Evolutionary conservation across 2,888 invertebrate species (phyloP), one percentile per base, ranked within the genome.

Genomic region (Orchesella flavescens): DNA sequence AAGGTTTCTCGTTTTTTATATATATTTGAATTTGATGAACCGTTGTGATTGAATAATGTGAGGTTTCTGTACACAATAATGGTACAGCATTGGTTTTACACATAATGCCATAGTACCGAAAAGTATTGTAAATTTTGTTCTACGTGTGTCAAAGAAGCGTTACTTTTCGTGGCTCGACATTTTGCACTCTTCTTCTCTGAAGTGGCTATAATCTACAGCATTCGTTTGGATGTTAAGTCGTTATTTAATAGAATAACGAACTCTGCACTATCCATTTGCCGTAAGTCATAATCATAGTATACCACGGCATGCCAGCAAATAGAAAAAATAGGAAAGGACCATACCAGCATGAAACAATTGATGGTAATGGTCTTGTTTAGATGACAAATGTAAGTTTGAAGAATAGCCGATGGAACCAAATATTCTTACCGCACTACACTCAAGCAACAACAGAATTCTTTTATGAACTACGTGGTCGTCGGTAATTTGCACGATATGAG

Each of bases 281-380:
- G 7, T 66, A 44, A 44, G 66, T n/a, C 44, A 66, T 2, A 15
- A n/a, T 66, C 66, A 63, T 63, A 2, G 23, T 63, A 24, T 24
- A 63, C 2, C 15, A 63, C 10, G 57, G 57, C n/a, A 73, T 55
- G 57, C 59, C 13, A 17, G 53, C 44, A 76, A 66, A 15, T 23
- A 9, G 53, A 73, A 71, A 78, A 78, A 78, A 63, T 78, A 71
- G 63, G 63, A 61, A 71, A 78, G 78, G 78, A 61, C 78, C n/a
- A n/a, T n/a, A n/a, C n/a, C 78, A 71, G 78, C 71, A 78, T 69
- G 68, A n/a, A 57, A 66, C 75, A 66, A 69, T 34, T 49, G 17
- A 63, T 74, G n/a, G 44, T 81, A 74, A 83, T 83, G 74, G 84
- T 78, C 84, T 84, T 75, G 75, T 84, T 83, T 84, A 79, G 80